Evolutionary conservation across 2,797 vertebrate genomes (phyloP).

Genomic region (Sebastes baramenuke): DNA sequence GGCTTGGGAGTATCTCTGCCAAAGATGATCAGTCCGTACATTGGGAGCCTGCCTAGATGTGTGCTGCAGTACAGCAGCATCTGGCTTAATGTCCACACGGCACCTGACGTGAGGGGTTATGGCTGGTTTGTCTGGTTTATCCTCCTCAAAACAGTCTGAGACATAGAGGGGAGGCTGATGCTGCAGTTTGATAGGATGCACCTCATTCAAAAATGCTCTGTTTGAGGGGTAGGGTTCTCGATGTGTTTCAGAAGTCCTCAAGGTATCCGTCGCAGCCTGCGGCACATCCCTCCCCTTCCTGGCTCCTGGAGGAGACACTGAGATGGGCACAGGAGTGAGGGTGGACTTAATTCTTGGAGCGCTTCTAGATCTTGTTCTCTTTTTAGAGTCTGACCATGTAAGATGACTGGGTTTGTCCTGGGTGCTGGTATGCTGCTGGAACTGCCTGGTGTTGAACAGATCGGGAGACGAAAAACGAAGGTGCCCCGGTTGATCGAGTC

Average conservation of each 20-base stretch:
- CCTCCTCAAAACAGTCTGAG: conserved; percentile 86
- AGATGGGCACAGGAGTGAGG: conserved; percentile 87
- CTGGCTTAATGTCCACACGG: conserved; percentile 95
- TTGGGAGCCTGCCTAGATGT: conserved; percentile 80
- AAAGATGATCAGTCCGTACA: conserved; percentile 74
- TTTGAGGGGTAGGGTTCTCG: conserved; percentile 79
- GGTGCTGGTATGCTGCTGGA: conserved; percentile 63
- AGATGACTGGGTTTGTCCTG: conserved; percentile 78
- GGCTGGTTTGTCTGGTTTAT: conserved; percentile 73
- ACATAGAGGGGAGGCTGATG: conserved; percentile 91
- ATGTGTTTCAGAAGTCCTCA: conserved; percentile 78
- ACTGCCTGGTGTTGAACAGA: conserved; percentile 79
- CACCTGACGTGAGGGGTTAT: conserved; percentile 91
- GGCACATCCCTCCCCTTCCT: conserved; percentile 83
- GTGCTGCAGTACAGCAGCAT: conserved; percentile 90
- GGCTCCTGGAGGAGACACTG: conserved; percentile 78
- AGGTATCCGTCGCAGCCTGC: conserved; percentile 75
- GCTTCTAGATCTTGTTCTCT: conserved; percentile 90
- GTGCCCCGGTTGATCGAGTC: conserved; percentile 79
- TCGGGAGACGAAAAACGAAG: conserved; percentile 85
- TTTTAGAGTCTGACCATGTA: conserved; percentile 82
- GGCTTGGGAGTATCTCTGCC: conserved; percentile 83
- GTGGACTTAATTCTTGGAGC: conserved; percentile 86
- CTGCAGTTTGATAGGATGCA: conserved; percentile 97
- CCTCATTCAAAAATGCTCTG: conserved; percentile 89